phyloP scores from a whole-genome alignment of 2,888 invertebrate species.

The Synanthedon vespiformis region DNA sequence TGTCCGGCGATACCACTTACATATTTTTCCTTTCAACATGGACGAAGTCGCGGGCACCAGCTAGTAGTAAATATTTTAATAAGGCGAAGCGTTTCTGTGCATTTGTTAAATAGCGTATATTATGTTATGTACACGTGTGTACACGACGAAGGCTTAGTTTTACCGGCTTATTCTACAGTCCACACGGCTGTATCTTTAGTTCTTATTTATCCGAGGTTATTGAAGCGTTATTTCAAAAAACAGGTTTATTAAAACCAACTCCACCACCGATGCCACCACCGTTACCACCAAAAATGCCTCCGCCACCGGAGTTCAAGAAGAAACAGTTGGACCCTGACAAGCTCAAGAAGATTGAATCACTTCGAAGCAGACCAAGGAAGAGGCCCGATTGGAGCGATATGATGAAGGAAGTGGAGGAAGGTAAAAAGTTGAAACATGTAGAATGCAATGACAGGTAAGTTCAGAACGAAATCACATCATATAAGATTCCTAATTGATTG shows the following conservation, averaged over 20 bases:
- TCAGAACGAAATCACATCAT: not conserved
- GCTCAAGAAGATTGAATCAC: conserved; percentile 76
- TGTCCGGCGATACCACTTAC: too few relatives aligned
- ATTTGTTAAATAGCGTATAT: too few relatives aligned
- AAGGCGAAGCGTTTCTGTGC: too few relatives aligned
- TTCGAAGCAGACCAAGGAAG: conserved; percentile 81
- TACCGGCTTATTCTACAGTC: too few relatives aligned
- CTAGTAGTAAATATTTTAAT: too few relatives aligned
- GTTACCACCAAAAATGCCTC: conserved; percentile 76
- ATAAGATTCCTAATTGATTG: not conserved
- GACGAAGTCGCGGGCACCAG: too few relatives aligned
- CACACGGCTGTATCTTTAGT: too few relatives aligned
- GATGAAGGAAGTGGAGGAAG: conserved; percentile 92
- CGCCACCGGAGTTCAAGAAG: conserved; percentile 72
- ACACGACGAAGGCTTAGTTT: too few relatives aligned
- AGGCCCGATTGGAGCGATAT: conserved; percentile 91
- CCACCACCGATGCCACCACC: conserved; percentile 79
- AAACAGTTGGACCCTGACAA: conserved; percentile 71
- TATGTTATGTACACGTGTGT: too few relatives aligned
- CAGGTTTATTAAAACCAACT: conserved; percentile 59
- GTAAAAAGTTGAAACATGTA: conserved; percentile 82
- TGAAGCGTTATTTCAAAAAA: conserved; percentile 3
- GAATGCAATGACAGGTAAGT: conserved; percentile 83
- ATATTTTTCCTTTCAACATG: too few relatives aligned
- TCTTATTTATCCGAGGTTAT: too few relatives aligned